These are phyloP conservation scores for Aphelenchoides fujianensis DNA, from an alignment of 1,140 invertebrate species.

Conservation along the genomic window DNA sequence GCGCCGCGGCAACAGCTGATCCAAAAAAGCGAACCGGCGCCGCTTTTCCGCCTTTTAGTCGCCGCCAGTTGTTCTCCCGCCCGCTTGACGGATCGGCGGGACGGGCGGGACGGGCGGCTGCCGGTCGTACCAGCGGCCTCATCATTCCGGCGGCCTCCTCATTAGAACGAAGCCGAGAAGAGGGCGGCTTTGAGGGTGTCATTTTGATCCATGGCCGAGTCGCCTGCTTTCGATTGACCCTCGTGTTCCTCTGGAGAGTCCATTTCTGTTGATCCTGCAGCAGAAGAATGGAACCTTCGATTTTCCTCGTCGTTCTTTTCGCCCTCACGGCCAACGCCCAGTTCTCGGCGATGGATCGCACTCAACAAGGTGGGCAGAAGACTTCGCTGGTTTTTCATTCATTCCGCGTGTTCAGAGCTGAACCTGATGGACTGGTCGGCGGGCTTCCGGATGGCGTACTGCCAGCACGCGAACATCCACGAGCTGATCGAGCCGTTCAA, in stretches of 20 bases:
- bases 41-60: no score
- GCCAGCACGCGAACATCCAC: constrained; percentile 32
- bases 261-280: neutral
- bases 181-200: neutral
- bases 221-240: neutral
- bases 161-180: neutral
- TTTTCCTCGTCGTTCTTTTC: neutral
- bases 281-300: neutral
- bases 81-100: no score
- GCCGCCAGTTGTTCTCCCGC: no score
- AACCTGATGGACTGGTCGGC: constrained; percentile 36
- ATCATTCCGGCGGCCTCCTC: neutral
- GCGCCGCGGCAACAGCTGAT: no score
- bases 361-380: constrained; percentile 28
- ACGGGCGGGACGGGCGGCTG: no score
- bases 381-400: no score
- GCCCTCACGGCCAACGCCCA: neutral
- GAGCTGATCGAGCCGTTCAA: constrained; percentile 45
- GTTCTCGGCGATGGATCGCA: constrained; percentile 22
- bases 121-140: no score
- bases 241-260: neutral
- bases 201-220: neutral
- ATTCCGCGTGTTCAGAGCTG: constrained; percentile 42
- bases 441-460: constrained; percentile 41
- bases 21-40: no score